These are phyloP conservation scores for Pipa parva DNA, from an alignment of 2,113 vertebrate species.

Conservation along the genomic window DNA sequence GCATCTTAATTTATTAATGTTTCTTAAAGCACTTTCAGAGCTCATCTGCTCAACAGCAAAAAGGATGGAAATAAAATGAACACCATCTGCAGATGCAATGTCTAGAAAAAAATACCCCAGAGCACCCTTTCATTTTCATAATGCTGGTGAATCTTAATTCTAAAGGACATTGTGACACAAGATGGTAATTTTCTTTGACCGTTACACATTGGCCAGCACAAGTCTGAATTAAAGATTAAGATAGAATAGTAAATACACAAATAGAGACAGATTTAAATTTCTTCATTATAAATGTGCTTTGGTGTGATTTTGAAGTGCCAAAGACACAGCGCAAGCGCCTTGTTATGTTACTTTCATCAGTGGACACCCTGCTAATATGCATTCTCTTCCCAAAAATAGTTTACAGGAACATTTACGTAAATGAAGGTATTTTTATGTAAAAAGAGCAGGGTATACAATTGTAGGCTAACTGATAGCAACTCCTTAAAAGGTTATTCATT, in stretches of 20 bases:
- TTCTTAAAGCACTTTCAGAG: conserved; percentile 51
- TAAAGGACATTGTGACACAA: conserved; percentile 16
- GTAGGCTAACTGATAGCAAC: neutral
- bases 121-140: conserved; percentile 47
- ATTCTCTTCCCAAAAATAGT: neutral
- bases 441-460: neutral
- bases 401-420: conserved; percentile 1
- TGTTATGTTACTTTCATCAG: neutral
- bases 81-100: conserved; percentile 47
- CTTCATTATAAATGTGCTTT: neutral
- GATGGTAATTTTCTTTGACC: conserved; percentile 22
- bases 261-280: conserved; percentile 13
- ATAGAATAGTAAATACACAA: conserved; percentile 5
- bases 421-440: conserved; percentile 3
- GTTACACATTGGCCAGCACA: neutral
- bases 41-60: conserved; percentile 49
- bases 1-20: conserved; percentile 52
- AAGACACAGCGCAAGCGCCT: neutral
- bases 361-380: neutral
- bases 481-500: neutral
- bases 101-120: conserved; percentile 48
- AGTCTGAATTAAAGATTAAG: conserved; percentile 14
- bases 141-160: conserved; percentile 34
- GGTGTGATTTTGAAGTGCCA: neutral
- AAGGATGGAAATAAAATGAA: conserved; percentile 41